These are phyloP conservation scores for Meriones unguiculatus DNA, from an alignment of 2,113 vertebrate genomes.

Conservation along the genomic window DNA sequence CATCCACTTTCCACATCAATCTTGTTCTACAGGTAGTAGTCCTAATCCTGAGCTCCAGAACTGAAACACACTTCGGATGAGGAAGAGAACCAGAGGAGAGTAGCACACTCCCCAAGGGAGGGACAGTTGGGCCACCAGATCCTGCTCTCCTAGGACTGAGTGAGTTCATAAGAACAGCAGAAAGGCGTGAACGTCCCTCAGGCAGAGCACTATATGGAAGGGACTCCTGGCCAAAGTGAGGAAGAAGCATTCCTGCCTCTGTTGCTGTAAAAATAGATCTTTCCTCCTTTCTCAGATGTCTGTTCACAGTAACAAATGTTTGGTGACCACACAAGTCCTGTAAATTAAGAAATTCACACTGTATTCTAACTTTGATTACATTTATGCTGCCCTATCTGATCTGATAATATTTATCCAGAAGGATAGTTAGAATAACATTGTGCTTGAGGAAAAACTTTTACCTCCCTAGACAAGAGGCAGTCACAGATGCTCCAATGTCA, in stretches of 20 bases:
- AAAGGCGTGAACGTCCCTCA: neutral
- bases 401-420: neutral
- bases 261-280: neutral
- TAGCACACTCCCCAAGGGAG: neutral
- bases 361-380: neutral
- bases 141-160: neutral
- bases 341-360: neutral
- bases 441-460: neutral
- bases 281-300: neutral
- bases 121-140: neutral
- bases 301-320: neutral
- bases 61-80: neutral
- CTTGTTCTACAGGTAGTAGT: neutral
- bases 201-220: accelerated
- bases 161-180: neutral
- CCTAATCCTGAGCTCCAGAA: neutral
- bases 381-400: neutral
- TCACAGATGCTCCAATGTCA: neutral
- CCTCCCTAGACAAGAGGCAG: neutral
- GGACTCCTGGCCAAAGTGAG: neutral
- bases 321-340: neutral
- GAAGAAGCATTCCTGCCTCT: neutral
- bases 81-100: neutral
- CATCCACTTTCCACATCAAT: too few species aligned
- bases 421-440: neutral